Evolutionary conservation across 2,888 invertebrate genomes (phyloP).

Genomic region (Aricia artaxerxes): DNA sequence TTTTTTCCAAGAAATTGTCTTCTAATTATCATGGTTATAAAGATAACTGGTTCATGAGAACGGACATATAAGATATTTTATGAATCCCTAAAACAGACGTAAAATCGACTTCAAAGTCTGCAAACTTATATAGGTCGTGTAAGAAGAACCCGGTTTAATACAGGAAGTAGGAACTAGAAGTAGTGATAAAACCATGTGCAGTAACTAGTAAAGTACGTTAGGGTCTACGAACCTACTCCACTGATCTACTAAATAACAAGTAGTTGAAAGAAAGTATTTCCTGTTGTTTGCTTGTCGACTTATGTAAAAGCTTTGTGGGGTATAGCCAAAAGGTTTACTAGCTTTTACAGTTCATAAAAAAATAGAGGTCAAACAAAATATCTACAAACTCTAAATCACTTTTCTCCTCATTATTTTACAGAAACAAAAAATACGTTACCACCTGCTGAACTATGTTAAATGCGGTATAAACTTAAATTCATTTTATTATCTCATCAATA

Average conservation of each 20-base stretch:
- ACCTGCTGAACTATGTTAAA: no score
- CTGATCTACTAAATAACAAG: slow-evolving; percentile 18
- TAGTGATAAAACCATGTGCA: neutral
- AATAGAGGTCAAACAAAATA: no score
- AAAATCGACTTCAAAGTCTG: neutral
- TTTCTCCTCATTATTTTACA: no score
- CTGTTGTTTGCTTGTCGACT: neutral
- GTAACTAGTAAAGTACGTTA: neutral
- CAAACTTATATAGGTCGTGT: neutral
- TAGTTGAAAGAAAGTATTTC: neutral
- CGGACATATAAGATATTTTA: neutral
- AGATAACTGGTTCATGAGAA: neutral
- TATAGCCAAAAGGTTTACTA: no score
- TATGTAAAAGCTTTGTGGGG: no score
- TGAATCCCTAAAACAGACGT: neutral
- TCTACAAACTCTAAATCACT: no score
- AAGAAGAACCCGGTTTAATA: neutral
- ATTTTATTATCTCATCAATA: no score
- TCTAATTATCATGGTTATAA: neutral
- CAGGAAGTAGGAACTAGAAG: neutral
- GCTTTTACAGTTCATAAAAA: no score
- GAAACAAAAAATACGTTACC: no score
- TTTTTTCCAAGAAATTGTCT: no score
- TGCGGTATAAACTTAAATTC: no score
- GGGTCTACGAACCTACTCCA: slow-evolving; percentile 7